Conservation (phyloP, 2,113 vertebrate species). For the Phalacrocorax aristotelis region DNA sequence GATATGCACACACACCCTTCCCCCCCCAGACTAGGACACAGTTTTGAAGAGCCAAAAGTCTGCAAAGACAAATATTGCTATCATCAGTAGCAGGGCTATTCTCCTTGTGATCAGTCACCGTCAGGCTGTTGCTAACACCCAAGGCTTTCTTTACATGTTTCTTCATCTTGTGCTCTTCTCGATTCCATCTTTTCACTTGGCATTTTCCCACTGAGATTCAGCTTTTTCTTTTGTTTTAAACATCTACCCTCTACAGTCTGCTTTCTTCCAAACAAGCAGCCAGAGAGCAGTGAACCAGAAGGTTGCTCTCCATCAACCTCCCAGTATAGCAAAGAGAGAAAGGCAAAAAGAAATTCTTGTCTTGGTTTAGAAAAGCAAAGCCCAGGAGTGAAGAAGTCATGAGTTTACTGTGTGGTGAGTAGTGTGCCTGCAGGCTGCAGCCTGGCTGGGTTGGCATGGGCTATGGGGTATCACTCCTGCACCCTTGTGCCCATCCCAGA, state of each 20-base stretch:
- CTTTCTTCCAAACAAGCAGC: neutral
- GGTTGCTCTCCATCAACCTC: neutral
- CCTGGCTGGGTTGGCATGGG: neutral
- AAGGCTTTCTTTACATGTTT: neutral
- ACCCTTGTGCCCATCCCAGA: neutral
- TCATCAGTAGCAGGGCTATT: neutral
- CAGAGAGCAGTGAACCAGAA: neutral
- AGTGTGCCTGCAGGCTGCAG: rapidly evolving
- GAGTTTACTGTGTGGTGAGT: neutral
- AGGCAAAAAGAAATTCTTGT: neutral
- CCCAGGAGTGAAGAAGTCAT: neutral
- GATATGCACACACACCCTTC: too few species aligned
- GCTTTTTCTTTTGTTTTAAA: neutral
- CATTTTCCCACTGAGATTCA: neutral
- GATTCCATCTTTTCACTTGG: neutral
- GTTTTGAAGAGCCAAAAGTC: neutral
- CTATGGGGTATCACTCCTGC: rapidly evolving
- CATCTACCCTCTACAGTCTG: neutral
- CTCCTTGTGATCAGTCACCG: neutral
- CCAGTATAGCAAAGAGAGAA: neutral
- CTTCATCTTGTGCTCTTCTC: neutral
- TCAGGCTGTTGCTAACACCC: neutral
- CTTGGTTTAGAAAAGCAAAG: neutral
- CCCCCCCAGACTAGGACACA: neutral
- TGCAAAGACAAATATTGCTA: neutral